A percentile compares a stretch with the other conserved stretches of the same genome.
Conservation (phyloP, 2,888 invertebrate species). For the Pomacea canaliculata region DNA sequence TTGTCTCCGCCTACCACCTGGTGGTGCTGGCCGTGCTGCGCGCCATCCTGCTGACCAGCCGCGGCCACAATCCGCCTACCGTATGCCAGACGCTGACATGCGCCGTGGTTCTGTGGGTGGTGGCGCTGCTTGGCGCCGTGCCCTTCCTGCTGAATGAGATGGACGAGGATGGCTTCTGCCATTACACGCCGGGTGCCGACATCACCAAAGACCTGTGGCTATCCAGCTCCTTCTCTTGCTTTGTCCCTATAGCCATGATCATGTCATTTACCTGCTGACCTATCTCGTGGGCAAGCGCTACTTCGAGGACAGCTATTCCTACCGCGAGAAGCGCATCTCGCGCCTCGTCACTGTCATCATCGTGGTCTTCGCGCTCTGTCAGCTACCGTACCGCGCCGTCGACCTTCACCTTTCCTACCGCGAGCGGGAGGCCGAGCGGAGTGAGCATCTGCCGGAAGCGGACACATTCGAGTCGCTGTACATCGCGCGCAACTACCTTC, state of each 20-base stretch:
- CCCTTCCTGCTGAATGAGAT: conserved; percentile 40
- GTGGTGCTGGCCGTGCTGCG: conserved; percentile 56
- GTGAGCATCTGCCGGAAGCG: conserved; percentile 1
- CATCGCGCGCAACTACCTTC: conserved; percentile 37
- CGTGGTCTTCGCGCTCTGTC: conserved; percentile 49
- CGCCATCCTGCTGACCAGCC: conserved; percentile 43
- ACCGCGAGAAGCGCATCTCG: conserved; percentile 50
- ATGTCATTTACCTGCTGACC: conserved; percentile 50
- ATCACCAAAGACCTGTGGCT: conserved; percentile 40
- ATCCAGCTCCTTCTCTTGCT: conserved; percentile 44
- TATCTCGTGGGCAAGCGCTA: conserved; percentile 53
- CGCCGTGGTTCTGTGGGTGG: conserved; percentile 44
- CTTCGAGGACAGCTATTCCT: conserved; percentile 58
- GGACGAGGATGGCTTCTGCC: conserved; percentile 24
- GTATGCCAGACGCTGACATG: conserved; percentile 45
- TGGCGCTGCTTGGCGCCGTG: conserved; percentile 47
- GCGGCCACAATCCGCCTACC: conserved; percentile 41
- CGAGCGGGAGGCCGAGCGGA: not conserved
- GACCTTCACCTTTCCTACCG: conserved; percentile 43
- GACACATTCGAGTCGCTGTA: conserved; percentile 25
- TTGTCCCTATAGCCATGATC: conserved; percentile 50
- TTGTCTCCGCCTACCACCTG: conserved; percentile 47
- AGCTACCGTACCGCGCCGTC: conserved; percentile 50
- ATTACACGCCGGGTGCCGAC: conserved; percentile 29
- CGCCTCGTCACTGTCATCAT: conserved; percentile 52